Percentiles rank a stretch among this genome's conserved stretches.
These are phyloP conservation scores for Tipula lateralis DNA, from an alignment of 2,888 invertebrate species.

Conservation along the genomic window DNA sequence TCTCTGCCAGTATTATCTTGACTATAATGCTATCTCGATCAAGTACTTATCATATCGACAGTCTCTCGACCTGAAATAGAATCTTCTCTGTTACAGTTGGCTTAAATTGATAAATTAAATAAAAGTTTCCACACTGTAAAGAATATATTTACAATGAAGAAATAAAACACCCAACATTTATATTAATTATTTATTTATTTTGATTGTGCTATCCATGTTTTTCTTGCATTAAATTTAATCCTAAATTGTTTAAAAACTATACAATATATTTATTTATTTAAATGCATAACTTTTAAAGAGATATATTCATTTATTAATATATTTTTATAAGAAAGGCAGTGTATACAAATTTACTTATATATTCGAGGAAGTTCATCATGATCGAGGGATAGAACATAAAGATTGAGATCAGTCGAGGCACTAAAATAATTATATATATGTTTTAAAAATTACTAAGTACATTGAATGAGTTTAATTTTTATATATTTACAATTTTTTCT, in stretches of 20 bases:
- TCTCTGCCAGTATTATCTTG: too few species aligned
- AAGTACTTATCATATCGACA: too few species aligned
- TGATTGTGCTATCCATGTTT: background rate
- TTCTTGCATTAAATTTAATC: background rate
- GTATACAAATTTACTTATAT: background rate
- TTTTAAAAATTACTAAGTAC: background rate
- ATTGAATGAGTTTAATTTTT: background rate
- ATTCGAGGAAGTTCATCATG: background rate
- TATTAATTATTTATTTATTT: conserved; percentile 3
- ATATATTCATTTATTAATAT: background rate
- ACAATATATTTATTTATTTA: conserved; percentile 7
- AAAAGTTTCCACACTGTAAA: too few species aligned
- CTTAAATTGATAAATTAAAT: too few species aligned
- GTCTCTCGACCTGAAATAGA: too few species aligned
- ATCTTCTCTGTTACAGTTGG: too few species aligned
- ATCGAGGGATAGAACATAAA: background rate
- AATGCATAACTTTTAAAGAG: background rate
- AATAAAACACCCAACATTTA: background rate
- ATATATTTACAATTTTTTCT: background rate
- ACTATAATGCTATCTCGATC: too few species aligned
- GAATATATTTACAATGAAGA: background rate
- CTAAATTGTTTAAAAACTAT: background rate
- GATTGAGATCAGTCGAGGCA: background rate
- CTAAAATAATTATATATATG: background rate
- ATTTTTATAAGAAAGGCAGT: background rate